Evolutionary conservation across 2,113 vertebrate genomes (phyloP).

Genomic region (Carassius auratus): DNA sequence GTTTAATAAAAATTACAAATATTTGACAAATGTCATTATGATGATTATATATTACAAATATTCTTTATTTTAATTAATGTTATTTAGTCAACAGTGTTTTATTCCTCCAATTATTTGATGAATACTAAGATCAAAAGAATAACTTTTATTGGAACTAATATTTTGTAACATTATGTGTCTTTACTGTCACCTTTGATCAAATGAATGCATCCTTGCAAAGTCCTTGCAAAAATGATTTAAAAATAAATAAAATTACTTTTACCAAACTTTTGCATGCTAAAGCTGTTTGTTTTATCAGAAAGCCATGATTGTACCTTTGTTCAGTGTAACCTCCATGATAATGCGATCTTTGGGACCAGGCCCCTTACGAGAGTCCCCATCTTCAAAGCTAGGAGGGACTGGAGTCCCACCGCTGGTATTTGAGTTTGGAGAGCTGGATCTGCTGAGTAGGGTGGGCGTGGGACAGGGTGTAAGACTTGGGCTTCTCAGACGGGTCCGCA

Average conservation of each 20-base stretch:
- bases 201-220: too few species aligned
- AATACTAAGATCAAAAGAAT: background rate
- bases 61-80: background rate
- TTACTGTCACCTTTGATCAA: too few species aligned
- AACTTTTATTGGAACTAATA: background rate
- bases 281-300: background rate
- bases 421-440: constrained; percentile 89
- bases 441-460: constrained; percentile 87
- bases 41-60: background rate
- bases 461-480: constrained; percentile 90
- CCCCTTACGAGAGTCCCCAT: constrained; percentile 79
- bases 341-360: constrained; percentile 92
- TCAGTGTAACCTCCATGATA: constrained; percentile 93
- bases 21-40: too few species aligned
- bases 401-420: constrained; percentile 71
- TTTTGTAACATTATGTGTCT: background rate
- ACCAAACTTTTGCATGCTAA: background rate
- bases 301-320: constrained; percentile 81
- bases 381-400: constrained; percentile 60
- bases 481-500: constrained; percentile 91
- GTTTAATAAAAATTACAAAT: background rate
- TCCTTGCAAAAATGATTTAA: too few species aligned
- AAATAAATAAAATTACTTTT: background rate
- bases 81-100: background rate
- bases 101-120: background rate